Evolutionary conservation across 2,113 vertebrate genomes (phyloP).

Genomic region (Cricetomys ansorgei): DNA sequence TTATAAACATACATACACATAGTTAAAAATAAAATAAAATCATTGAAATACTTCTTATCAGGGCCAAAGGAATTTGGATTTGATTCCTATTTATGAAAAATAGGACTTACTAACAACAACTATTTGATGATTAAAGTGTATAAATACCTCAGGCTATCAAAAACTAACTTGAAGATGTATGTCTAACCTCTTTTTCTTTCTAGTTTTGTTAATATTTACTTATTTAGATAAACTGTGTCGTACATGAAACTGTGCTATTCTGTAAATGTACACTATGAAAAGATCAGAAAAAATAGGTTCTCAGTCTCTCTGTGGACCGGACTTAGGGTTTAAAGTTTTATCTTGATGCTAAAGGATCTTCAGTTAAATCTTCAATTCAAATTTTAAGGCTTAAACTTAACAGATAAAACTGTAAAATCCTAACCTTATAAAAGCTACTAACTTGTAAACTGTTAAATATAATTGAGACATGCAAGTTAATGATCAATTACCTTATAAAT

Average conservation of each 20-base stretch:
- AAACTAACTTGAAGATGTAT: background rate
- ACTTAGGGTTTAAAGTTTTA: background rate
- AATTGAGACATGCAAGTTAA: background rate
- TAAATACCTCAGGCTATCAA: background rate
- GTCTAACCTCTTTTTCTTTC: background rate
- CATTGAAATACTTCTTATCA: background rate
- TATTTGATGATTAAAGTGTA: background rate
- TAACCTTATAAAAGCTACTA: background rate
- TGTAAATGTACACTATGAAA: background rate
- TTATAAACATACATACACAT: background rate
- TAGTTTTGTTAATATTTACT: background rate
- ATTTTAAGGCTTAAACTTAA: background rate
- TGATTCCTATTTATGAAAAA: background rate
- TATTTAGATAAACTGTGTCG: background rate
- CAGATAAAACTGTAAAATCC: background rate
- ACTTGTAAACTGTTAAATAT: background rate
- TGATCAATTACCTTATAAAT: background rate
- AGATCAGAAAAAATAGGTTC: background rate
- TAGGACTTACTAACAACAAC: background rate
- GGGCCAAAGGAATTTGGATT: background rate
- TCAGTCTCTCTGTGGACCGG: background rate
- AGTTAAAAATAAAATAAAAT: background rate
- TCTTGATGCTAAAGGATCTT: background rate
- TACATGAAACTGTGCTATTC: background rate
- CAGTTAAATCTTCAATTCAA: background rate